Conservation (phyloP, 2,888 invertebrate species). For the Mesochorus sp. region DNA sequence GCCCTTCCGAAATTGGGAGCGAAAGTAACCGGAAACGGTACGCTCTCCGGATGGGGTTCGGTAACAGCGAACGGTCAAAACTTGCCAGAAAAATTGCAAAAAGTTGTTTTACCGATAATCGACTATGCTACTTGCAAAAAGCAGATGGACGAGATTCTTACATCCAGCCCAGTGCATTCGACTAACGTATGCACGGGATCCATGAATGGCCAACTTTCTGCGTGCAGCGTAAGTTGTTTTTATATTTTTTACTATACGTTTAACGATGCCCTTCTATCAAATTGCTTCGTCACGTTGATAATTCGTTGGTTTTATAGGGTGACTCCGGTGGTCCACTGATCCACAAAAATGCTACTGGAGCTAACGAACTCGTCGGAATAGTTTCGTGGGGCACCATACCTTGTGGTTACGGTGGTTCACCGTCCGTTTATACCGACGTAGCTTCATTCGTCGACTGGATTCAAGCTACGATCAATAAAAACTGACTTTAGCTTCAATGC, state of each 20-base stretch:
- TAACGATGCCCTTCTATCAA: no score
- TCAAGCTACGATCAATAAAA: constrained; percentile 37
- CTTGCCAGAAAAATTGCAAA: constrained; percentile 75
- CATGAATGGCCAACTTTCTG: background rate
- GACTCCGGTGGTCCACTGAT: constrained; percentile 84
- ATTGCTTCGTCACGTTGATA: background rate
- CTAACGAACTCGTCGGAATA: constrained; percentile 86
- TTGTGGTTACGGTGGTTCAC: constrained; percentile 79
- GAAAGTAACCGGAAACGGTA: constrained; percentile 72
- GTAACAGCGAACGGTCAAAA: constrained; percentile 62
- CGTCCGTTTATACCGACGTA: constrained; percentile 81
- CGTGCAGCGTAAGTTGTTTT: constrained; percentile 43
- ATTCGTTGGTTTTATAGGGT: constrained; percentile 79
- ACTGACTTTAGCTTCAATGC: background rate
- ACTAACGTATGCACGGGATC: constrained; percentile 74
- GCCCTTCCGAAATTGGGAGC: constrained; percentile 74
- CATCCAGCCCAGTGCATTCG: constrained; percentile 66
- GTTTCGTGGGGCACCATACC: constrained; percentile 83
- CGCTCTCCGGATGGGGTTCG: constrained; percentile 83
- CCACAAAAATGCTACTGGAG: constrained; percentile 82
- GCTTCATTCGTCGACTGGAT: constrained; percentile 81
- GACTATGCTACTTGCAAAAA: constrained; percentile 67
- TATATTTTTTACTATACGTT: background rate
- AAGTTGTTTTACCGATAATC: constrained; percentile 71
- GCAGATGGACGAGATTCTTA: constrained; percentile 65